Percentiles rank a stretch among this genome's conserved stretches.
phyloP scores from a whole-genome alignment of 2,797 vertebrate species.

The Microctenopoma stevenorrisi region DNA sequence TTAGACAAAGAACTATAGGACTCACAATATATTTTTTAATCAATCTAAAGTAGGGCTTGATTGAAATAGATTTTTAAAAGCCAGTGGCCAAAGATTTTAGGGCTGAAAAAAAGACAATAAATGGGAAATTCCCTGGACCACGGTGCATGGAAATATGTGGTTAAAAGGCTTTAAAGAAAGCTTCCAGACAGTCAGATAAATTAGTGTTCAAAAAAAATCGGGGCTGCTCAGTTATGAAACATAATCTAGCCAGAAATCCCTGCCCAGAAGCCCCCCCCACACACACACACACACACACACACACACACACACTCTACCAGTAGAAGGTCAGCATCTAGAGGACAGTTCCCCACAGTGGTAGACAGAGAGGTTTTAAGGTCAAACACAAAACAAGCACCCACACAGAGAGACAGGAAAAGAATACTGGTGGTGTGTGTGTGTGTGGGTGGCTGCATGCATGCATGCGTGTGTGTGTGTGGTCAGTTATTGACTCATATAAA shows the following conservation, averaged over 20 bases:
- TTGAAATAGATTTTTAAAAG: conserved; percentile 20
- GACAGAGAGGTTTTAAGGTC: conserved; percentile 49
- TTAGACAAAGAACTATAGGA: conserved; percentile 22
- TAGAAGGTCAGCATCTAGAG: conserved; percentile 49
- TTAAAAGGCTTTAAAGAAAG: conserved; percentile 13
- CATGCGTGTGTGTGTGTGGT: not conserved
- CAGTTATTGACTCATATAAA: not conserved
- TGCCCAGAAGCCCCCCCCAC: not conserved
- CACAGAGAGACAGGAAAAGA: not conserved
- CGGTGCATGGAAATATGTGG: conserved; percentile 3
- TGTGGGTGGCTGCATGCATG: no score
- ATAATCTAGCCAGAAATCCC: conserved; percentile 29
- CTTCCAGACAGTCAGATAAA: conserved; percentile 3
- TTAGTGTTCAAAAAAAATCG: conserved; percentile 5
- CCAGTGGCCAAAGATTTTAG: not conserved
- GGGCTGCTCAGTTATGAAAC: conserved; percentile 21
- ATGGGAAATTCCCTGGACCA: not conserved
- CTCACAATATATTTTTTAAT: conserved; percentile 17
- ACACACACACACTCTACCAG: conserved; percentile 8
- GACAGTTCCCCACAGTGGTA: conserved; percentile 19
- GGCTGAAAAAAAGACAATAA: not conserved
- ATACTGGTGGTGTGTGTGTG: not conserved
- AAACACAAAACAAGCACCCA: conserved; percentile 19
- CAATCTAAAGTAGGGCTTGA: not conserved
- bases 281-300: conserved; percentile 12